Percentiles rank a stretch among this genome's conserved stretches.
These are phyloP conservation scores for Micromesistius poutassou DNA, from an alignment of 2,797 vertebrate genomes.

Conservation along the genomic window DNA sequence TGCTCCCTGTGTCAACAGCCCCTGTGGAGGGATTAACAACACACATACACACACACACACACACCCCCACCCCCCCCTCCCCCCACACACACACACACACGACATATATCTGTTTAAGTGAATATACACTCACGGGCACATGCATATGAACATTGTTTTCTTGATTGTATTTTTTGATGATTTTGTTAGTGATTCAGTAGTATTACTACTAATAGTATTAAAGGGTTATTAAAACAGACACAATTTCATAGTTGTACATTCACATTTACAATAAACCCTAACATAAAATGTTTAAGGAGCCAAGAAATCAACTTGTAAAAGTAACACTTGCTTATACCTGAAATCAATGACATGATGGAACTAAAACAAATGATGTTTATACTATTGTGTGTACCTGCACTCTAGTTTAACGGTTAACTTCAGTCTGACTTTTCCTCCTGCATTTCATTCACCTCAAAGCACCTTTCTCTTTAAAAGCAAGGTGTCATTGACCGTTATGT, in stretches of 20 bases:
- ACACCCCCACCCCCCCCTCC: too few species aligned
- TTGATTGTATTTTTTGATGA: too few species aligned
- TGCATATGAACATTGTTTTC: neutral
- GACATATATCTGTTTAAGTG: neutral
- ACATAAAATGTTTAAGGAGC: neutral
- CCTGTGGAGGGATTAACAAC: slow-evolving; percentile 13
- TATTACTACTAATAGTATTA: too few species aligned
- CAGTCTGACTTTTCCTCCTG: neutral
- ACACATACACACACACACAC: neutral
- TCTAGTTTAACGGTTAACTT: neutral
- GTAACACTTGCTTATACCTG: neutral
- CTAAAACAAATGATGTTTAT: neutral
- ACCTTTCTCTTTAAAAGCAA: slow-evolving; percentile 1
- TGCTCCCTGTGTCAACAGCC: neutral
- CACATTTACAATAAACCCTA: neutral
- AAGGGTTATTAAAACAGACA: too few species aligned
- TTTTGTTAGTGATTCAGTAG: too few species aligned
- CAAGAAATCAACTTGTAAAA: neutral
- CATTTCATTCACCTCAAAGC: neutral
- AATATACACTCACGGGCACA: slow-evolving; percentile 14
- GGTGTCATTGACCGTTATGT: slow-evolving; percentile 16
- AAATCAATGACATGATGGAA: too few species aligned
- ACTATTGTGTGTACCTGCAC: neutral
- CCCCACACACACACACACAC: slow-evolving; percentile 4
- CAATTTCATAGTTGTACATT: neutral